Evolutionary conservation across 2,888 invertebrate genomes (phyloP), one percentile per base, ranked within the genome.

Genomic region (Ormyrus pomaceus): DNA sequence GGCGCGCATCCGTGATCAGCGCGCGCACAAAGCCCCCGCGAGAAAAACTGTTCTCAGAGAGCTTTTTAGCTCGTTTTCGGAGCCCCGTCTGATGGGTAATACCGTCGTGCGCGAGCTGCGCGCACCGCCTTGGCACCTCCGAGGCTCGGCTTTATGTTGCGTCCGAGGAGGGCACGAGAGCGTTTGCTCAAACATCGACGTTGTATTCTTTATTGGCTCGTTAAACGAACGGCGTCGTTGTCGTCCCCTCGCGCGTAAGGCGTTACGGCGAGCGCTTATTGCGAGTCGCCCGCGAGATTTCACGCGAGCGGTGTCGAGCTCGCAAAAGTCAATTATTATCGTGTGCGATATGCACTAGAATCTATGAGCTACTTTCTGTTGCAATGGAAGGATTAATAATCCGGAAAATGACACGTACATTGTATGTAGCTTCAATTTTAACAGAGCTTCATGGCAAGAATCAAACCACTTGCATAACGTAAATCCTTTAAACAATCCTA

Each of bases 131-230:
- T 65, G 58, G 74, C 75, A 65, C 79, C 75, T 69, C 55, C 19
- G 19, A 19, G 19, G 51, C 75, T 34, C 62, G 34, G 34, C 34
- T 75, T 71, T 79, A 71, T 61, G 74, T 74, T 65, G 62, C 50
- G 13, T 64, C 48, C 77, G 58, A 58, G 70, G 45, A 34, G 69
- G 8, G 48, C 1, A 34, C 46, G n/a, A 46, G 58, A 51, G 61
- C 46, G 53, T 45, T 68, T 69, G 61, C 13, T 79, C 69, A 74
- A 79, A 79, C 62, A 71, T 51, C 50, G 71, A 7, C 65, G 59
- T 61, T 59, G 34, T 66, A 71, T 76, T 71, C 71, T 80, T 80
- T 80, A 80, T 76, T 80, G 76, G 71, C 50, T 62, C 71, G 66
- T 75, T 80, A 80, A 70, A 70, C 74, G 51, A 70, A 53, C 10